Percentiles rank a stretch among this genome's conserved stretches.
Evolutionary conservation across 2,888 invertebrate genomes (phyloP).

Genomic region (Chamaedrilus cognettii): DNA sequence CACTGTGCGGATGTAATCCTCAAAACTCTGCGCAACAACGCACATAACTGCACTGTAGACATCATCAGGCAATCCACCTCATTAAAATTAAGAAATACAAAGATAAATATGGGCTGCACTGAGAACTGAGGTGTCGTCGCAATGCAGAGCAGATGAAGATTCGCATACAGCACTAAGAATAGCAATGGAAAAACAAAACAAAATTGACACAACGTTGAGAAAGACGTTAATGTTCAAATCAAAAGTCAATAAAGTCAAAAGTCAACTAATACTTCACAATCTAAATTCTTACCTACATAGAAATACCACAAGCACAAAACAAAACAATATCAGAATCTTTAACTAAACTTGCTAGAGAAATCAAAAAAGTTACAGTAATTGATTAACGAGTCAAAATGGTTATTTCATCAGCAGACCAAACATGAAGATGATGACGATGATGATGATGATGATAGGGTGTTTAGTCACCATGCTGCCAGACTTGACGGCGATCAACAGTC

Average conservation of each 20-base stretch:
- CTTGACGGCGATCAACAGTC: conserved; percentile 50
- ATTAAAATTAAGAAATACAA: not conserved
- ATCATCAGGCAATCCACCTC: not conserved
- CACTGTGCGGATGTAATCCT: conserved; percentile 4
- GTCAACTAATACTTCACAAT: too few relatives aligned
- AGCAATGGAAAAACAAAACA: not conserved
- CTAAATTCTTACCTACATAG: too few relatives aligned
- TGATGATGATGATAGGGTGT: not conserved
- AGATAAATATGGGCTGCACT: not conserved
- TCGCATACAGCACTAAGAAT: not conserved
- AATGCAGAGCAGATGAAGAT: not conserved
- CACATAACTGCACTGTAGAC: not conserved
- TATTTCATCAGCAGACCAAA: too few relatives aligned
- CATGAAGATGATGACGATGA: not conserved
- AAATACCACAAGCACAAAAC: too few relatives aligned
- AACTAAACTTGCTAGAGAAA: too few relatives aligned
- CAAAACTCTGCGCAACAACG: conserved; percentile 5
- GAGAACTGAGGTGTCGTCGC: not conserved
- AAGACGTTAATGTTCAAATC: too few relatives aligned
- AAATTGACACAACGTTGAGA: not conserved
- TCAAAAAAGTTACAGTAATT: too few relatives aligned
- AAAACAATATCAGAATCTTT: too few relatives aligned
- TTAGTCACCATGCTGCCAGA: conserved; percentile 47
- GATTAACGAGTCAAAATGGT: too few relatives aligned
- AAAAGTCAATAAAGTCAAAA: too few relatives aligned